Base-by-base conservation (phyloP, 2,888 invertebrate species). In the Hedya salicella region DNA sequence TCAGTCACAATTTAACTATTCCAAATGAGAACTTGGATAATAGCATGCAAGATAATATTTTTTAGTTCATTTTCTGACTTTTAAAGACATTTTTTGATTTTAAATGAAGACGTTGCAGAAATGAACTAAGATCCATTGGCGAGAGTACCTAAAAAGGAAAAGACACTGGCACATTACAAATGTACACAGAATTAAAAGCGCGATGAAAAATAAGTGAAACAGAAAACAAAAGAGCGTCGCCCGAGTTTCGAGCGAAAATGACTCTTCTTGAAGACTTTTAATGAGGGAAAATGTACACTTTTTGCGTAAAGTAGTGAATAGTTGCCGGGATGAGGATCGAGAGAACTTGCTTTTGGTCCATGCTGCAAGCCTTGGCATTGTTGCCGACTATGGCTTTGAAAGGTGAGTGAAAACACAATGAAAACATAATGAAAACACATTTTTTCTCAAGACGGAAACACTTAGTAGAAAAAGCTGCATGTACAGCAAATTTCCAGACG, bases 371-470 rank as follows among this genome's bases (percentile, higher is more conserved):
- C 30, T 62, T 91, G 72, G 87, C 87, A 63, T 77, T 91, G 69
- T 74, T 91, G 69, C 91, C 91, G 0, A 89, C 86, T 0, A 91
- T 91, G 89, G 91, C 91, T 66, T 76, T 89, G 42, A 91, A 89
- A 86, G 91, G 91, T 91, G 73, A 81, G 83, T 61, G n/a, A 36
- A n/a, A 11, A 13, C 0, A 52, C 52, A 50, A 50, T 13, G 11
- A 32, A 32, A 32, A 48, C 48, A 48, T 13, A n/a, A 6, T 25
- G 25, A 6, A 25, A 25, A 25, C 25, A 25, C 25, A 25, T 25
- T 25, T 36, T 36, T 2, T 36, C 11, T 36, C 2, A 36, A 36
- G 8, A 36, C 9, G 9, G 32, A 8, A 36, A 36, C 36, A 9
- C 3, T 25, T 25, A 25, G 3, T 4, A 25, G 25, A 6, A 25